Evolutionary conservation across 2,888 invertebrate species (phyloP).

Genomic region (Calliopum simillimum): DNA sequence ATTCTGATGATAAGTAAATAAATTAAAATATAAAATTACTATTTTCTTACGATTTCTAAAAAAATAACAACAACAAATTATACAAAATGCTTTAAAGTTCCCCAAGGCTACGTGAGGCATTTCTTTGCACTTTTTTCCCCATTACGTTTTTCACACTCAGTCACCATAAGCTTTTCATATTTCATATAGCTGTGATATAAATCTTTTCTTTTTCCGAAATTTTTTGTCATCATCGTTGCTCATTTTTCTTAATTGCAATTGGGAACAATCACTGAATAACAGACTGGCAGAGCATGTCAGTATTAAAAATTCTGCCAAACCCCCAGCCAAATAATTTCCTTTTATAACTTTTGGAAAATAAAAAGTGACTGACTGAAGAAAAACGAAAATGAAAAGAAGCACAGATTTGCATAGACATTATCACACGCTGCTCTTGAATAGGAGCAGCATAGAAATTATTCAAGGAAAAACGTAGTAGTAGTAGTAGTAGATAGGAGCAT

Average conservation of each 20-base stretch:
- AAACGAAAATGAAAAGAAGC: neutral
- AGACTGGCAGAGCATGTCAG: neutral
- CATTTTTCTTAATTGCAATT: constrained; percentile 18
- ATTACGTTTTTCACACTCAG: too few relatives aligned
- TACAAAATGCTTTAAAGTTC: too few relatives aligned
- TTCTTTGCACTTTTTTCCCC: too few relatives aligned
- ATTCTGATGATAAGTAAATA: too few relatives aligned
- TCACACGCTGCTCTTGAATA: neutral
- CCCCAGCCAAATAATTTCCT: neutral
- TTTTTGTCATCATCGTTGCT: constrained; percentile 1
- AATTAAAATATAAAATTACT: too few relatives aligned
- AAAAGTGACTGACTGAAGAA: neutral
- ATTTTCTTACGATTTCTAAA: too few relatives aligned
- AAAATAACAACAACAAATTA: too few relatives aligned
- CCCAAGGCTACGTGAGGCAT: too few relatives aligned
- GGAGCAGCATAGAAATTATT: neutral
- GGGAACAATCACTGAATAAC: constrained; percentile 8
- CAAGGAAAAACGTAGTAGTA: neutral
- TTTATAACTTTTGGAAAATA: neutral
- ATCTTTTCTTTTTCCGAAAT: too few relatives aligned
- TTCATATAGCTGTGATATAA: too few relatives aligned
- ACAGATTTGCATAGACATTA: constrained; percentile 27
- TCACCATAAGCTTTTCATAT: too few relatives aligned
- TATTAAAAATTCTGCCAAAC: neutral
- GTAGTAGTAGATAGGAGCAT: neutral